Percentiles rank a stretch among this genome's conserved stretches.
These are phyloP conservation scores for Scaptomyza flava DNA, from an alignment of 2,888 invertebrate genomes.

Conservation along the genomic window DNA sequence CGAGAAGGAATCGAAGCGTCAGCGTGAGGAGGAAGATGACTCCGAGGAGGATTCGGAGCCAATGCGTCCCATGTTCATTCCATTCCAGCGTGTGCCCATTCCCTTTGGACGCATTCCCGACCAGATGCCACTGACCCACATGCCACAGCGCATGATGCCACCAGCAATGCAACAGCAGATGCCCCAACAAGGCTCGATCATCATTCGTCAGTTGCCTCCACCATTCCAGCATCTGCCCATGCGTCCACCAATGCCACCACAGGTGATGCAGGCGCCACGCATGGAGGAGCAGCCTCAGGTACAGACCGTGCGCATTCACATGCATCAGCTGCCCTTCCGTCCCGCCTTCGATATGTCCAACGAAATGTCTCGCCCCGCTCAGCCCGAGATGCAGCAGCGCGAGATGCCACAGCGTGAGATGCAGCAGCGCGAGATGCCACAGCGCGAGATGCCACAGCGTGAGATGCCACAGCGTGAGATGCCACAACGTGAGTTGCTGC, in stretches of 20 bases:
- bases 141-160: constrained; percentile 83
- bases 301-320: constrained; percentile 84
- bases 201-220: constrained; percentile 82
- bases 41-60: constrained; percentile 82
- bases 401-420: constrained; percentile 53
- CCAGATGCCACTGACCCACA: constrained; percentile 86
- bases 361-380: constrained; percentile 80
- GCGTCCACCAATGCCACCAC: constrained; percentile 83
- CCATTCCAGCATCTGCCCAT: constrained; percentile 84
- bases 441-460: constrained; percentile 55
- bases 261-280: constrained; percentile 85
- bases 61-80: constrained; percentile 84
- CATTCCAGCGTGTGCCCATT: constrained; percentile 84
- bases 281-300: constrained; percentile 82
- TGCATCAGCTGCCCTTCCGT: constrained; percentile 85
- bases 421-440: constrained; percentile 57
- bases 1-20: constrained; percentile 69
- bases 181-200: constrained; percentile 76
- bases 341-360: constrained; percentile 83
- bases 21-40: constrained; percentile 80
- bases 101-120: constrained; percentile 85
- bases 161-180: constrained; percentile 79
- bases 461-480: constrained; percentile 75
- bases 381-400: constrained; percentile 69
- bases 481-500: constrained; percentile 41